Evolutionary conservation across 2,113 vertebrate species (phyloP), one percentile per base, ranked within the genome.

Genomic region (Lates calcarifer): DNA sequence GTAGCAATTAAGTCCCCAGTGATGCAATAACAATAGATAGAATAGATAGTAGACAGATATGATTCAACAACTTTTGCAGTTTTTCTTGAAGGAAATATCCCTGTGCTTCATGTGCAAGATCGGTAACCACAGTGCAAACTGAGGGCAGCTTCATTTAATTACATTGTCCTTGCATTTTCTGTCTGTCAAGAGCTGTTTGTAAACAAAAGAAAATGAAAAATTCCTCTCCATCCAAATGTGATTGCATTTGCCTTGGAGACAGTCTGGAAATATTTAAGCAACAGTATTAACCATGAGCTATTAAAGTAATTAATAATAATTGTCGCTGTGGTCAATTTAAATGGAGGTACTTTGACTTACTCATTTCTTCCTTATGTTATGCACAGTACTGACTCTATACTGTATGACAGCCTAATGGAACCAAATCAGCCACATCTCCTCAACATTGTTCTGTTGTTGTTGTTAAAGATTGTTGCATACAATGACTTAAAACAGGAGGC

Each of bases 261-360:
- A 73, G 71, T 90, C 86, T 91, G 87, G 86, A 79, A 81, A 75
- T 85, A 81, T 86, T 91, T 89, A 91, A 77, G 81, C 77, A 73
- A 69, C 37, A 75, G 65, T 79, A 87, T 83, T 79, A 86, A 87
- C 74, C 64, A 55, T 35, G 12, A 74, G 58, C 75, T 53, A 90
- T 91, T 93, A 91, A 81, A 90, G 77, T 86, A 82, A 85, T 90
- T 87, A 85, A 87, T 90, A 81, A 85, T 89, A 90, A 90, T 90
- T 83, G 78, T 74, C 43, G 74, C 41, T 83, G 80, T 78, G 81
- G 73, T 75, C 58, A 72, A 49, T 89, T 88, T 81, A 87, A 82
- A 68, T 51, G n/a, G 69, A 41, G 24, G 33, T 56, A 79, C 28
- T 76, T 79, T 47, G 35, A 62, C 31, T 85, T 35, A 33, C 74